These are phyloP conservation scores for human DNA, from an alignment of 2,113 vertebrate species.

Conservation along the genomic window GRCh38 chr16:11355501-11356000, in stretches of 20 bases:
- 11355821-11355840: neutral
- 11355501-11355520: neutral
- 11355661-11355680: neutral
- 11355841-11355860: neutral
- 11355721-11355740: neutral
- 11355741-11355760: neutral
- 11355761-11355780: neutral
- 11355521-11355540: neutral
- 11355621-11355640: neutral
- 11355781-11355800: neutral
- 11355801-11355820: neutral
- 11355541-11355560: neutral
- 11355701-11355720: neutral
- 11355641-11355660: neutral
- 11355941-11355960: neutral
- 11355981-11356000: neutral
- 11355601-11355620: neutral
- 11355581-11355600: neutral
- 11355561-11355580: neutral
- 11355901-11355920: neutral
- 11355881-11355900: neutral
- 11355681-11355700: neutral
- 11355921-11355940: neutral
- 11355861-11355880: too few species aligned
- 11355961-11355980: neutral